Evolutionary conservation across 2,113 vertebrate genomes (phyloP), one percentile per base, ranked within the genome.

Genomic region (Pelvicachromis taeniatus): DNA sequence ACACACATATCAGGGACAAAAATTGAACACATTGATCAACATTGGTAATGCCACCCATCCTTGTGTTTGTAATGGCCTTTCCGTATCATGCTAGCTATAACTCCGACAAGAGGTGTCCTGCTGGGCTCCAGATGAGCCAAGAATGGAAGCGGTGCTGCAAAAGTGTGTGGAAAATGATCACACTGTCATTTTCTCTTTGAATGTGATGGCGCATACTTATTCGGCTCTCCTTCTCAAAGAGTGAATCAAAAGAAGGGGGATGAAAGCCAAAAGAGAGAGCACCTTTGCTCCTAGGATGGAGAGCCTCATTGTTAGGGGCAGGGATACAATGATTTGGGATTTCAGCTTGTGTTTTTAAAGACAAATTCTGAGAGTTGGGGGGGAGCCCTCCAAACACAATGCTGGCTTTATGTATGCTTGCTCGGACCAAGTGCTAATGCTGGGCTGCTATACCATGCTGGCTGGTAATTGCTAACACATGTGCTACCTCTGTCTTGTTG

Each of bases 401-500:
- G 97, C 94, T 92, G 96, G 96, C 97, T 97, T 98, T 98, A 98
- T 99, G 96, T 94, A 65, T 31, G 82, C 86, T 42, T 40, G 85
- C 89, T 86, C 68, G 75, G 87, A 83, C 90, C 80, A 58, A 92
- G 92, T 73, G 87, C 92, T 93, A 92, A 92, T 90, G 92, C 87
- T 45, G 81, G 82, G 97, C 96, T 95, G 95, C 26, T 96, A 96
- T 97, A 96, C 97, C 97, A 97, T 96, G 97, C 97, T 97, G 98
- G 95, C 97, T 96, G 96, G 97, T 99, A 99, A 99, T 99, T 97
- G 97, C 97, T 99, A 99, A 99, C 98, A 99, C 96, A 97, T 99
- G 97, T 98, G 97, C 95, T 96, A 95, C 96, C 96, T 97, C 97
- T 97, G 95, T 97, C 97, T 97, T 95, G 95, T 94, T 97, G 96